Evolutionary conservation across 2,113 vertebrate species (phyloP).

Genomic region (cat (Felis catus)): DNA sequence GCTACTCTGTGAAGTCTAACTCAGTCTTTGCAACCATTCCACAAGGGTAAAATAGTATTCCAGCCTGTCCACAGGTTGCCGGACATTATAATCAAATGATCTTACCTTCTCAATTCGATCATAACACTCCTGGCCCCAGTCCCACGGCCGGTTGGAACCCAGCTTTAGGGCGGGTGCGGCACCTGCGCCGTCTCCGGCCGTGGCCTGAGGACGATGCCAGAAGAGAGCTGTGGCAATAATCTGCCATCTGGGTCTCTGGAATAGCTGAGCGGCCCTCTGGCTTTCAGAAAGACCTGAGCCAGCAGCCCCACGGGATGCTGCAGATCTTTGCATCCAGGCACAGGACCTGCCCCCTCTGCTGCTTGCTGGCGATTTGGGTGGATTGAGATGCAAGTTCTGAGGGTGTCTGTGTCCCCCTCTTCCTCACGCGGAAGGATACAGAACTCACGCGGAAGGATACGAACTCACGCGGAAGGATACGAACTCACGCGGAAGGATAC

Average conservation of each 20-base stretch:
- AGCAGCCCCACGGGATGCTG: neutral
- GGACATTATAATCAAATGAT: neutral
- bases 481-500: too few species aligned
- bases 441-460: neutral
- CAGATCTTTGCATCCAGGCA: neutral
- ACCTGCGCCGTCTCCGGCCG: neutral
- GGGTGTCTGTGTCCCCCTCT: accelerated
- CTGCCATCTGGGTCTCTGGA: neutral
- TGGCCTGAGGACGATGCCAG: neutral
- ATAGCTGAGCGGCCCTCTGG: neutral
- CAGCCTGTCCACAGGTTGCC: neutral
- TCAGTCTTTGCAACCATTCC: neutral
- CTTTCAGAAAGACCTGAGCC: neutral
- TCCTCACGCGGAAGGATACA: neutral
- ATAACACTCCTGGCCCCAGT: neutral
- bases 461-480: too few species aligned
- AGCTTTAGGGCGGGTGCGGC: neutral
- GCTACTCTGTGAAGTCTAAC: neutral
- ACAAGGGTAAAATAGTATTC: neutral
- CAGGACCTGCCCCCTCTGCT: neutral
- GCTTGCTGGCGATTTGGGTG: neutral
- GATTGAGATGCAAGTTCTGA: neutral
- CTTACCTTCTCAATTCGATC: neutral
- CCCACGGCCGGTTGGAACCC: too few species aligned
- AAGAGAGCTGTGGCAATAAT: neutral